Conservation (phyloP, 1,140 invertebrate species). For the Pinna nobilis region DNA sequence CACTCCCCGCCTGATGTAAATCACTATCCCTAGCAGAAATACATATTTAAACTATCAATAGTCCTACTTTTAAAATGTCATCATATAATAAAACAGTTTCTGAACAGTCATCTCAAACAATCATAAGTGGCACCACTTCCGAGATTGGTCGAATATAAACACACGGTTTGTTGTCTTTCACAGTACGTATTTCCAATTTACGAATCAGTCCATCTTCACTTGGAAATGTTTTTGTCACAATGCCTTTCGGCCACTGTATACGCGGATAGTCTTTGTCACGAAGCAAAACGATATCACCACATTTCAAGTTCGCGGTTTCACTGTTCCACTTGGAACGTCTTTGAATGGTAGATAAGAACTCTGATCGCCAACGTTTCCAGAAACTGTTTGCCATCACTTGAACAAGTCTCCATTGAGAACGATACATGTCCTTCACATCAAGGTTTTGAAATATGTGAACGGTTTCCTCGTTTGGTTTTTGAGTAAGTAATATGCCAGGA, state of each 20-base stretch:
- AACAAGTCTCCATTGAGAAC: conserved; percentile 18
- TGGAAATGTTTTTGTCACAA: conserved; percentile 2
- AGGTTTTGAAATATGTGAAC: not conserved
- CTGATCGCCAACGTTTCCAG: conserved; percentile 19
- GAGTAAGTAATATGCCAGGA: conserved; percentile 1
- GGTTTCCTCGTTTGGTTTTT: not conserved
- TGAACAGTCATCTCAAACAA: too few species aligned
- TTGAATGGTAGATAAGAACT: conserved; percentile 11
- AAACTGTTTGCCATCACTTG: conserved; percentile 20
- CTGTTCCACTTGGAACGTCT: not conserved
- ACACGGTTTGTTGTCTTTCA: not conserved
- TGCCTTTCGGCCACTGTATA: conserved; percentile 32
- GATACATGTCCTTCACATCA: not conserved
- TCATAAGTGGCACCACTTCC: conserved; percentile 3
- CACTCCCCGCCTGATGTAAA: not conserved
- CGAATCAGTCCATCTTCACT: conserved; percentile 18
- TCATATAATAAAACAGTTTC: not conserved
- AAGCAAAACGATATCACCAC: conserved; percentile 34
- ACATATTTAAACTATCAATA: not conserved
- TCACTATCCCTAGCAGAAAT: not conserved
- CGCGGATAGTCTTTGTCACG: conserved; percentile 18
- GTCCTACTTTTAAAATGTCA: not conserved
- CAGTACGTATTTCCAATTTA: conserved; percentile 13
- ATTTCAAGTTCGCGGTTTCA: not conserved
- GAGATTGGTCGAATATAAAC: conserved; percentile 4